These are phyloP conservation scores for Alcedo atthis DNA, from an alignment of 2,797 vertebrate species.

Conservation along the genomic window DNA sequence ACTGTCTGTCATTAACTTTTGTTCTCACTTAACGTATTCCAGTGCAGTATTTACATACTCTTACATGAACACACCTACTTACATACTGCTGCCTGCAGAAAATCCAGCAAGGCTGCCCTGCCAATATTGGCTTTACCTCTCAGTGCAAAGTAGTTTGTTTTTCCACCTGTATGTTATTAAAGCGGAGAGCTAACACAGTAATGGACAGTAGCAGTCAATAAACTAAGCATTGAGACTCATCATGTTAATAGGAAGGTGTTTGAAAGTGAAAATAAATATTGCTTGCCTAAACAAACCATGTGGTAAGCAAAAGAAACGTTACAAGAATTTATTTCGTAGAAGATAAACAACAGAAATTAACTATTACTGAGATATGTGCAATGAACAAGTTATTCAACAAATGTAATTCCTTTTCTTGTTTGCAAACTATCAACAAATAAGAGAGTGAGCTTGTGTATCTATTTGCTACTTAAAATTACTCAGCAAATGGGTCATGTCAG, in stretches of 20 bases:
- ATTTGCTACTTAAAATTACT: slow-evolving; percentile 7
- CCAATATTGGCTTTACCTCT: background rate
- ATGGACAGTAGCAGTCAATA: background rate
- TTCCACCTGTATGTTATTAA: background rate
- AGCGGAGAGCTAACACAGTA: background rate
- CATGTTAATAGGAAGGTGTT: background rate
- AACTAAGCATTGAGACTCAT: background rate
- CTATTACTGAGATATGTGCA: background rate
- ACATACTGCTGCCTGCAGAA: background rate
- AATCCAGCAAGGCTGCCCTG: background rate
- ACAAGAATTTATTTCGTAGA: background rate
- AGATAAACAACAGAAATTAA: background rate
- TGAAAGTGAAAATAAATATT: slow-evolving; percentile 18
- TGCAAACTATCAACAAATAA: background rate
- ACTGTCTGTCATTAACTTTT: background rate
- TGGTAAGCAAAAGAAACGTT: fast-evolving
- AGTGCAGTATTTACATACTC: background rate
- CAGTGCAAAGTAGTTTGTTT: background rate
- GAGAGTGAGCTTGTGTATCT: background rate
- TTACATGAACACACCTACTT: background rate
- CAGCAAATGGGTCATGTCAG: slow-evolving; percentile 18
- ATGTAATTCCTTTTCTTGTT: background rate
- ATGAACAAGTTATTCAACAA: background rate
- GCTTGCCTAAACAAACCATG: background rate
- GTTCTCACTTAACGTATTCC: background rate